Evolutionary conservation across 1,140 invertebrate genomes (phyloP), one percentile per base, ranked within the genome.

Genomic region (Drosophila fuyamai): DNA sequence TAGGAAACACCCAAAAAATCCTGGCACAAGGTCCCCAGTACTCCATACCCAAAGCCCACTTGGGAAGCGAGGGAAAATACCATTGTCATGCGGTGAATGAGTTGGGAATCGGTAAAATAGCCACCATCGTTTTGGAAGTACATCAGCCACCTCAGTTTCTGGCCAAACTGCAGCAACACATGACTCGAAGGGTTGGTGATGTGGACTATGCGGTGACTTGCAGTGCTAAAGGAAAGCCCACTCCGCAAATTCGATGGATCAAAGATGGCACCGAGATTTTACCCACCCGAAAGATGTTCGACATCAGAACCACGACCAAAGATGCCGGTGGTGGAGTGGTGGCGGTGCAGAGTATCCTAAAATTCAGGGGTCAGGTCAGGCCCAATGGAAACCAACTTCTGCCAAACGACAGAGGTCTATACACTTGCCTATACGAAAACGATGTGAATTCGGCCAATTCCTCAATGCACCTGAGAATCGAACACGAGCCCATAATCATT

Each of bases 81-180:
- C 96, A 96, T 79, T 98, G 97, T 80, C 96, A 97, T 89, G 97
- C 97, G 0, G 95, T 95, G n/a, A 98, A 98, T 90, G 96, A 97
- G 92, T 94, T 98, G 66, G 97, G 98, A 5, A 95, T 95, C 47
- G 97, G 97, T 1, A 96, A 97, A 77, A 94, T 96, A 16, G 97
- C 96, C 0, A 96, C 96, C 1, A 96, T 97, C 0, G 94, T 95
- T 46, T 93, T 98, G 1, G 96, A 96, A 81, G 97, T 98, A 0
- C 95, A 97, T 85, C 97, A 98, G 82, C 96, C 97, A 5, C 97
- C 97, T 0, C 95, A 96, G 51, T 96, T 98, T 79, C 94, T 96
- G 44, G 94, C 95, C 35, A 96, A 97, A 81, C 93, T 98, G 9
- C 96, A 96, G 76, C 96, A 97, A 2, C 95, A 97, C 68, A 94